Evolutionary conservation across 1,140 invertebrate species (phyloP).

Genomic region (Sycophaga agraensis): DNA sequence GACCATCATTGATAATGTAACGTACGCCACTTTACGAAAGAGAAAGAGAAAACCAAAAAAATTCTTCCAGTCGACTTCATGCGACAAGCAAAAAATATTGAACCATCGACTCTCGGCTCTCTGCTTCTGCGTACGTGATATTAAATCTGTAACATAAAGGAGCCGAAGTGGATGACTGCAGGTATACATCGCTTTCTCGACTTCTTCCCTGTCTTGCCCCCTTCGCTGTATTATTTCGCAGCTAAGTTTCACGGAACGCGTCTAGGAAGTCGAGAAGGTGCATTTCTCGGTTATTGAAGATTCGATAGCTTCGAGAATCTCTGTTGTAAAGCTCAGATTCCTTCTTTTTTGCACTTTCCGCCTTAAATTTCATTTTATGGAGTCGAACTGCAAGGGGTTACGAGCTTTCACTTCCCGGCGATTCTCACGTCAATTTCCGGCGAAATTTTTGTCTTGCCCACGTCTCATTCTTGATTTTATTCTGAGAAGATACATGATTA

Average conservation of each 20-base stretch:
- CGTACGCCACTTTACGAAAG: no score
- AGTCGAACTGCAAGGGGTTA: no score
- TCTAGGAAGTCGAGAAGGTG: neutral
- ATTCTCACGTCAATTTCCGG: no score
- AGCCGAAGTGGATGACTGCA: neutral
- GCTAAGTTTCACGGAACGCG: neutral
- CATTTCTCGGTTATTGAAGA: slow-evolving; percentile 4
- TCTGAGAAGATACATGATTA: no score
- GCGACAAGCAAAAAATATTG: neutral
- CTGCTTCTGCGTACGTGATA: neutral
- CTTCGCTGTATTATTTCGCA: neutral
- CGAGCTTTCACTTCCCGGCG: no score
- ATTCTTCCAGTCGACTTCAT: no score
- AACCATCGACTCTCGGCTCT: neutral
- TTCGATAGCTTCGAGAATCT: neutral
- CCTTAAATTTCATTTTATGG: neutral
- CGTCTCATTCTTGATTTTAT: no score
- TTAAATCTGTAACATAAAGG: slow-evolving; percentile 1
- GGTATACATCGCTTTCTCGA: no score
- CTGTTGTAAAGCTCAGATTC: neutral
- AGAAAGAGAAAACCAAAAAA: no score
- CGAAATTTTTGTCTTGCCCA: no score
- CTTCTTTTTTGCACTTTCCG: neutral
- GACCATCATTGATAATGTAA: no score
- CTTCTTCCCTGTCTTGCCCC: neutral